A percentile compares a stretch with the other conserved stretches of the same genome.
Evolutionary conservation across 2,113 vertebrate species (phyloP).

Genomic region (Lycocorax pyrrhopterus): DNA sequence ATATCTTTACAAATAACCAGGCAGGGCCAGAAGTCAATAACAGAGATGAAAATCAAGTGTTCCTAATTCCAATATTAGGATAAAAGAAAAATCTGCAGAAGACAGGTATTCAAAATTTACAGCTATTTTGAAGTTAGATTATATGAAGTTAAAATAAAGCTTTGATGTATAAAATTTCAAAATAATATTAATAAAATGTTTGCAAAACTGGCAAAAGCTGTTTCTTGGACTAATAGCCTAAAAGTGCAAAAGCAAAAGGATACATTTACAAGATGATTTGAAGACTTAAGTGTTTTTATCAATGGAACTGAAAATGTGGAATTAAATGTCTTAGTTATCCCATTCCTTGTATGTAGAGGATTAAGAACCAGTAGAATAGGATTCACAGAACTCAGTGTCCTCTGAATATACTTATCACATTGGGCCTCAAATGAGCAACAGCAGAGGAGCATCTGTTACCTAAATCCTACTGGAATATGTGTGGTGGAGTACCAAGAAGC

Average conservation of each 20-base stretch:
- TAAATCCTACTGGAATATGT: background rate
- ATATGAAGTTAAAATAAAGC: background rate
- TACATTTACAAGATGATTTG: background rate
- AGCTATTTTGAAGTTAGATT: background rate
- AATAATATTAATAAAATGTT: background rate
- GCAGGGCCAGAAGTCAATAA: background rate
- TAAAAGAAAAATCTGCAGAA: background rate
- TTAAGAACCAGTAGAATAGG: background rate
- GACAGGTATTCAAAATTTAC: background rate
- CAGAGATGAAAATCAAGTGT: background rate
- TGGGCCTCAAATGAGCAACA: background rate
- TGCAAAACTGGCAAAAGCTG: background rate
- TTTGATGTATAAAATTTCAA: background rate
- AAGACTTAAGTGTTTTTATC: background rate
- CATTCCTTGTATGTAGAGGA: background rate
- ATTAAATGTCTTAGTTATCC: background rate
- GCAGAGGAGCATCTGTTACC: background rate
- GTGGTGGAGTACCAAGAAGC: background rate
- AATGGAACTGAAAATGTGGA: background rate
- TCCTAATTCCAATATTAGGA: background rate
- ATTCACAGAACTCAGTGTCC: background rate
- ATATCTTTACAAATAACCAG: background rate
- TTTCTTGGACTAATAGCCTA: background rate
- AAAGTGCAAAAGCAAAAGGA: background rate
- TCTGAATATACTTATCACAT: background rate